Evolutionary conservation across 2,888 invertebrate genomes (phyloP).

Genomic region (Dasypogon diadema): DNA sequence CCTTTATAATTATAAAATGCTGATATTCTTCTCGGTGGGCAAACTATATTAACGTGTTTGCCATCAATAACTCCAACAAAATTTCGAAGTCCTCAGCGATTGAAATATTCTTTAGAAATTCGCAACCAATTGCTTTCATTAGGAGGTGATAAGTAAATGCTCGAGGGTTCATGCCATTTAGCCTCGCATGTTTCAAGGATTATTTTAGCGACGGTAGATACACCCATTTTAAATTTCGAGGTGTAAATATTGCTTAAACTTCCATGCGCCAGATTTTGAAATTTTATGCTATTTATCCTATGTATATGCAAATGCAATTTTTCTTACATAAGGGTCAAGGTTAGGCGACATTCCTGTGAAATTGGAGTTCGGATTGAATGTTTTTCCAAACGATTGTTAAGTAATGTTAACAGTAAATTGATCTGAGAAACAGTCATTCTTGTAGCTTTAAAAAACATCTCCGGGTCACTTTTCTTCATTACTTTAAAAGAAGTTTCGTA

Average conservation of each 20-base stretch:
- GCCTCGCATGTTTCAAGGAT: slow-evolving; percentile 36
- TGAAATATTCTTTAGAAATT: slow-evolving; percentile 50
- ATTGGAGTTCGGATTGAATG: background rate
- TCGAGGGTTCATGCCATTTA: slow-evolving; percentile 10
- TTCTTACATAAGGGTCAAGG: background rate
- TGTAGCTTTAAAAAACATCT: background rate
- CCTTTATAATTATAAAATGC: slow-evolving; percentile 51
- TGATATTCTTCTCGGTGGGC: slow-evolving; percentile 53
- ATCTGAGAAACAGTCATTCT: background rate
- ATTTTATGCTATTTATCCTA: background rate
- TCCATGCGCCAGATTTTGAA: slow-evolving; percentile 16
- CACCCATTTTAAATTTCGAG: slow-evolving; percentile 34
- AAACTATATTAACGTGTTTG: slow-evolving; percentile 54
- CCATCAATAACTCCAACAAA: slow-evolving; percentile 46
- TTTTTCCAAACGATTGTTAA: background rate
- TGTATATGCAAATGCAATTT: background rate
- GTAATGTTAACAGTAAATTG: background rate
- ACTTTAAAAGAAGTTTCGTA: background rate
- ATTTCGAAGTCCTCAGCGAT: slow-evolving; percentile 54
- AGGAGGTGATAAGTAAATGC: slow-evolving; percentile 50
- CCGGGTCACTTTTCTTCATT: background rate
- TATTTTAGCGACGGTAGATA: slow-evolving; percentile 29
- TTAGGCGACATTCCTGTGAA: slow-evolving; percentile 29
- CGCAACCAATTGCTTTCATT: background rate
- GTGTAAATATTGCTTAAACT: background rate